phyloP scores from a whole-genome alignment of 1,140 invertebrate species.

The Zaprionus ghesquierei region DNA sequence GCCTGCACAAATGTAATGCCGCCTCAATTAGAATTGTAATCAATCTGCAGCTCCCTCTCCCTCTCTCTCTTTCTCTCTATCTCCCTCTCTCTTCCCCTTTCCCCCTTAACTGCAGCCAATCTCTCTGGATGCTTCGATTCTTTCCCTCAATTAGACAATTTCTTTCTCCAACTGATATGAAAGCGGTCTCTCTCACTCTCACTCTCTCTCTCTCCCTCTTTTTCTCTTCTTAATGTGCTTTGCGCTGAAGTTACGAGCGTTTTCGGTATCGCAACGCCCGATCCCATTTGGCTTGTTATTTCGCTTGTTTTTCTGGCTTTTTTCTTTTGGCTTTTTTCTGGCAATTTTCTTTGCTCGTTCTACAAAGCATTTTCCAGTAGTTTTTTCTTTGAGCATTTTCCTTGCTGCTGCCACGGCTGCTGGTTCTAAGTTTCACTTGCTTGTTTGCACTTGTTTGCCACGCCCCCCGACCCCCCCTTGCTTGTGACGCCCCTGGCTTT shows the following conservation, averaged over 20 bases:
- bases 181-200: background rate
- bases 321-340: background rate
- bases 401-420: too few relatives aligned
- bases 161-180: background rate
- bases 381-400: constrained; percentile 8
- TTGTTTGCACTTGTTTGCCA: background rate
- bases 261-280: background rate
- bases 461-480: background rate
- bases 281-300: background rate
- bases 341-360: background rate
- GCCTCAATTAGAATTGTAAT: background rate
- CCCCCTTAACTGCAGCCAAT: background rate
- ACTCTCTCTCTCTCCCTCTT: too few relatives aligned
- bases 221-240: background rate
- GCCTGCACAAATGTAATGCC: background rate
- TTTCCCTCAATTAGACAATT: constrained; percentile 1
- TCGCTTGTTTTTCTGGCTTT: background rate
- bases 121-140: background rate
- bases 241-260: background rate
- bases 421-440: background rate
- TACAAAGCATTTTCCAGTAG: constrained; percentile 3
- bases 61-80: background rate
- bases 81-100: background rate
- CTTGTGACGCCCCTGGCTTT: background rate
- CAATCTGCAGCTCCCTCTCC: background rate